Evolutionary conservation across 2,113 vertebrate genomes (phyloP).

Genomic region (Alligator sinensis): DNA sequence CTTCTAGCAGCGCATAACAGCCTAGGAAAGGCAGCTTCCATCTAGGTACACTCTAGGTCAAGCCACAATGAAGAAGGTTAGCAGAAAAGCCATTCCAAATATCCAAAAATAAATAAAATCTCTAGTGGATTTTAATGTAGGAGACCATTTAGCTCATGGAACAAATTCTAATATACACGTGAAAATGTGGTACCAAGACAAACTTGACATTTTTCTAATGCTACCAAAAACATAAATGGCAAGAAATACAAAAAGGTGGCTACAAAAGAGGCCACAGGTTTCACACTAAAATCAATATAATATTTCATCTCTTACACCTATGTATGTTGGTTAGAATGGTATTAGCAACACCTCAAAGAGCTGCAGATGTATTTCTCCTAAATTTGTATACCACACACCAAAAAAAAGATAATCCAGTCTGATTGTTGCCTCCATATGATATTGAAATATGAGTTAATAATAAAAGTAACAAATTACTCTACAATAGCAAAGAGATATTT

Average conservation of each 20-base stretch:
- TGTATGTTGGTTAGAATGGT: too few relatives aligned
- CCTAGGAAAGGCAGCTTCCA: background rate
- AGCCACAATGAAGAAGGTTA: background rate
- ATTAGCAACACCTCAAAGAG: background rate
- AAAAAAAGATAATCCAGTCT: background rate
- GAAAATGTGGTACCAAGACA: background rate
- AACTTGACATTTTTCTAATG: background rate
- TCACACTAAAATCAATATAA: background rate
- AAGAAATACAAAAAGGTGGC: background rate
- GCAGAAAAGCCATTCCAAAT: background rate
- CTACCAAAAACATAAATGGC: too few relatives aligned
- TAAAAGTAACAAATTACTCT: background rate
- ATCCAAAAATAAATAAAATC: slow-evolving; percentile 7
- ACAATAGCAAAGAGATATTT: background rate
- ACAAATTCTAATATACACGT: background rate
- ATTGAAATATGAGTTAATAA: background rate
- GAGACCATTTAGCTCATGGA: background rate
- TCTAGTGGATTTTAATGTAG: background rate
- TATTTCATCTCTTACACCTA: background rate
- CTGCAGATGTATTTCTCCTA: too few relatives aligned
- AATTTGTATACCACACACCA: background rate
- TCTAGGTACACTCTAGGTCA: background rate
- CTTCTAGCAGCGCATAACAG: background rate
- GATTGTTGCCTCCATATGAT: background rate
- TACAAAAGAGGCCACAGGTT: background rate